Base-by-base conservation (phyloP, 2,113 vertebrate species). In the Lepisosteus osseus region DNA sequence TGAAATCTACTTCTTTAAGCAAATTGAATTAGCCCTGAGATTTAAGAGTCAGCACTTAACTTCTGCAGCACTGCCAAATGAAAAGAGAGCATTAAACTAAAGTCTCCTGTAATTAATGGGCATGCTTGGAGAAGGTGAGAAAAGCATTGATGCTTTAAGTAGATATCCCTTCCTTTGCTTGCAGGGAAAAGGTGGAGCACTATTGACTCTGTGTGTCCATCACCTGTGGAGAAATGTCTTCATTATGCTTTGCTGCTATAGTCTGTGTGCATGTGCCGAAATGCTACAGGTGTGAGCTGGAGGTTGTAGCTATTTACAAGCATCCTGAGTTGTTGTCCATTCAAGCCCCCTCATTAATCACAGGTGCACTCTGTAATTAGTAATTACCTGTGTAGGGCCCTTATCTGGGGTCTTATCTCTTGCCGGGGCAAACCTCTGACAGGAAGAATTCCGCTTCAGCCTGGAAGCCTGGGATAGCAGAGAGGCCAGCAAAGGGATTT, bases 301-400 rank as follows among this genome's bases (percentile, higher is more conserved):
- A n/a, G 11, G 56, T 0, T 59, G 3, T 4, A 4, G 12, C n/a
- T 4, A 13, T 59, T 13, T n/a, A 51, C 47, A 51, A 51, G 47
- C 47, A 5, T 51, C 47, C 47, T n/a, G 56, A 59, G 56, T n/a
- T 13, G 7, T 4, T 8, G 56, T 13, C n/a, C 56, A 8, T 6
- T 59, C 4, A 59, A 59, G 54, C 56, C n/a, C 12, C 56, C n/a
- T 59, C 56, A 59, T 59, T 59, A 59, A 59, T 59, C 56, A 59
- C 56, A 59, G 7, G 56, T n/a, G n/a, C 56, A 59, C 12, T 59
- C 56, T 59, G 56, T 59, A 59, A 59, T 59, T 59, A 59, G 56
- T 59, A 59, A 59, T 59, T 12, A 59, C 56, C 56, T 54, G 54
- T 54, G 12, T 54, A 54, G 12, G 6, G 6, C 54, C 12, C 54